Evolutionary conservation across 2,888 invertebrate species (phyloP).

Genomic region (Drosophila anomalata): DNA sequence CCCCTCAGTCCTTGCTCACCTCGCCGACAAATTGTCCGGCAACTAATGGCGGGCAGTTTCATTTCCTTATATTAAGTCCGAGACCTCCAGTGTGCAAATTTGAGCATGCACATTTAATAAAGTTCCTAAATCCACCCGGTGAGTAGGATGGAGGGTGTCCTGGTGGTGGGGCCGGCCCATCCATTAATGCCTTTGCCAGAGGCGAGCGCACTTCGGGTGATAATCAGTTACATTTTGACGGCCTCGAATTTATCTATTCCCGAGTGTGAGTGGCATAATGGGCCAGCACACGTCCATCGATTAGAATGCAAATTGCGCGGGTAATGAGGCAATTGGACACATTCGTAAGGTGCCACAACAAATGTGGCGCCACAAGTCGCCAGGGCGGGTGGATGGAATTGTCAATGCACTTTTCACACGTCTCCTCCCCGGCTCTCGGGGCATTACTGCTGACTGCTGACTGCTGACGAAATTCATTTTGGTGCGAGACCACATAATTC

Average conservation of each 20-base stretch:
- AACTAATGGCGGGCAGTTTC: background rate
- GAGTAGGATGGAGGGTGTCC: background rate
- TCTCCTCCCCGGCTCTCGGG: background rate
- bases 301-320: slow-evolving; percentile 31
- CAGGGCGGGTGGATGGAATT: background rate
- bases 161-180: background rate
- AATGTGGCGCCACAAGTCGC: slow-evolving; percentile 20
- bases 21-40: background rate
- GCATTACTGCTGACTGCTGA: slow-evolving; percentile 12
- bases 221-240: slow-evolving; percentile 14
- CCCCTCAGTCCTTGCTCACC: background rate
- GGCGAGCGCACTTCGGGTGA: background rate
- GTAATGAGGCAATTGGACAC: slow-evolving; percentile 38
- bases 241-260: background rate
- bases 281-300: slow-evolving; percentile 21
- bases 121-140: background rate
- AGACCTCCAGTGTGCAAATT: background rate
- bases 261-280: slow-evolving; percentile 9
- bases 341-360: slow-evolving; percentile 34
- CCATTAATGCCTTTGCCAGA: background rate
- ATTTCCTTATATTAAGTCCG: slow-evolving; percentile 3
- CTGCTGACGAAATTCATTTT: slow-evolving; percentile 29
- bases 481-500: slow-evolving; percentile 37
- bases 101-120: slow-evolving; percentile 2
- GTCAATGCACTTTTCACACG: slow-evolving; percentile 21